Base-by-base conservation (phyloP, 2,113 vertebrate genomes). In the Sapajus apella region DNA sequence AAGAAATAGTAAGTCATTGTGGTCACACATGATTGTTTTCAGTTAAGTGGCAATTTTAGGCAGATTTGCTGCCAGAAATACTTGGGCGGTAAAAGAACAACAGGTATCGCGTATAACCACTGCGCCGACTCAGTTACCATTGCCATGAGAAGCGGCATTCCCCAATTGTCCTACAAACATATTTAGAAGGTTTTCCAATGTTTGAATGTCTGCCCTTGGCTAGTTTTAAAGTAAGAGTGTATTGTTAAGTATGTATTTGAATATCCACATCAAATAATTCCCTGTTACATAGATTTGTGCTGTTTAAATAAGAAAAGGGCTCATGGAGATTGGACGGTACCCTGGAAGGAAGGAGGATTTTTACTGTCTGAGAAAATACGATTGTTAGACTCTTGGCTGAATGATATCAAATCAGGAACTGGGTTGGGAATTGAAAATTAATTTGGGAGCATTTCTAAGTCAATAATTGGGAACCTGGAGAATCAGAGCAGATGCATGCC, bases 51-150 rank as follows among this genome's bases (percentile, higher is more conserved):
- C 9, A 43, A 43, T 70, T 70, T 56, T 43, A 52, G 64, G 37
- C 50, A 85, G 72, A 92, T 73, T 72, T 68, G 56, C 77, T 82
- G 52, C 9, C 50, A 84, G 70, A 70, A 79, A 70, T 81, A 88
- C 70, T 79, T 47, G n/a, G 61, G 4, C 40, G 55, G 45, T 56
- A 45, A 80, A 56, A 58, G 4, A 52, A 6, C 8, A 30, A 13
- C 50, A 72, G 25, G 1, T 17, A 9, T 56, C 37, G 10, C 3
- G 3, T 32, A 2, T 20, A 88, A 9, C 47, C 13, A 18, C 25
- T 8, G 11, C 17, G 61, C 9, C 37, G 1, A 8, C 16, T 68
- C 27, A 4, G 10, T 40, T 50, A 1, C 17, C 18, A 43, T 8
- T 58, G 17, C 11, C 13, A 7, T 16, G 21, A 18, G 35, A 70